Evolutionary conservation across 2,113 vertebrate species (phyloP), one percentile per base, ranked within the genome.

Genomic region (Atrichornis clamosus): DNA sequence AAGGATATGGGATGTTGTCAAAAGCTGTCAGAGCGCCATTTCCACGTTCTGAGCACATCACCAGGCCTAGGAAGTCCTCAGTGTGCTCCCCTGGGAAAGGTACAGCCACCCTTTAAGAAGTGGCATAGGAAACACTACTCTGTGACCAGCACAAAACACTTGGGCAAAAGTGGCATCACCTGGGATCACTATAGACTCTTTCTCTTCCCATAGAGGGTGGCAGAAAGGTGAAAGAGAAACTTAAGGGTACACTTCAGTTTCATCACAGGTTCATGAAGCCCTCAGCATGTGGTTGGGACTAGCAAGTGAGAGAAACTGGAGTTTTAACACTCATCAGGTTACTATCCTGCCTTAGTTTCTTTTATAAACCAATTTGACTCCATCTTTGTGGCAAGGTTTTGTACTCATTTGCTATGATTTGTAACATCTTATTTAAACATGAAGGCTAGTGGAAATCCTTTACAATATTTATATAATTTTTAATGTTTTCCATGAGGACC

Each of bases 401-500:
- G 28, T 63, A 67, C 30, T 67, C 64, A 47, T 84, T 86, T 84
- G 24, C 50, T 89, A 39, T 18, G 33, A 87, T 77, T 88, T 93
- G n/a, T 32, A 84, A 47, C 27, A 37, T 47, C 64, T 91, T 75
- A 59, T 67, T 90, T 67, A 86, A 91, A 68, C 44, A 90, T 56
- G 68, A 93, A 84, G 82, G 33, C 59, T 56, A 7, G 1, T 70
- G 46, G 60, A 93, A 96, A 94, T 84, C 47, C 83, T 90, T 94
- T 87, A 86, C 22, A 68, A 59, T 53, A 53, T 82, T 93, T 84
- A 68, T 67, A 72, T 33, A 35, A 67, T 70, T 70, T 95, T 93
- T 56, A 84, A 72, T 53, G 63, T 92, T 96, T 96, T 94, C 83
- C 83, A 76, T 39, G 53, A 96, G 49, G 73, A 89, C 50, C 47